Evolutionary conservation across 2,113 vertebrate genomes (phyloP).

Genomic region (Pao palembangensis): DNA sequence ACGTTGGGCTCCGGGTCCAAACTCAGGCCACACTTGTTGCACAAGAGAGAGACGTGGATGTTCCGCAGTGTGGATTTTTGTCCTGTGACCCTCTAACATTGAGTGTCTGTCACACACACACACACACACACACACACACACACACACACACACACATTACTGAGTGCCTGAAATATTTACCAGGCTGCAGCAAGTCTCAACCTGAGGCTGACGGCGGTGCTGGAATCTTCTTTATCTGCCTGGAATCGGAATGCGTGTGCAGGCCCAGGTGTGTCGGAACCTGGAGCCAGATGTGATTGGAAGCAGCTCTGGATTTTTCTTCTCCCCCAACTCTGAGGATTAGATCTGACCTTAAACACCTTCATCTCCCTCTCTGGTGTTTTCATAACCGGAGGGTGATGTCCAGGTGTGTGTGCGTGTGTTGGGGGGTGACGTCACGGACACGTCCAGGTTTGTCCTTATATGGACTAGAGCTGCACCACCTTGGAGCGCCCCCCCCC

Average conservation of each 20-base stretch:
- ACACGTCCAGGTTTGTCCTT: slow-evolving; percentile 59
- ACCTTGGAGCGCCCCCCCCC: slow-evolving; percentile 30
- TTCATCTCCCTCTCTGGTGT: not conserved
- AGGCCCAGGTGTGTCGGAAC: slow-evolving; percentile 40
- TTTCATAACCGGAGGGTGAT: slow-evolving; percentile 26
- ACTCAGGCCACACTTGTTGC: no score
- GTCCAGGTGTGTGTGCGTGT: slow-evolving; percentile 50
- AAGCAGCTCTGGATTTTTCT: slow-evolving; percentile 5
- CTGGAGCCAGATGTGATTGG: slow-evolving; percentile 5
- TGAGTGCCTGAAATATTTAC: slow-evolving; percentile 45
- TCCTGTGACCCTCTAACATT: slow-evolving; percentile 1
- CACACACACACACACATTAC: slow-evolving; percentile 8
- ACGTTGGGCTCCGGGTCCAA: no score
- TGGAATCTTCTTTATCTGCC: slow-evolving; percentile 37
- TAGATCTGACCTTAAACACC: no score
- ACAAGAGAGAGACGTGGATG: not conserved
- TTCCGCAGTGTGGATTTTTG: not conserved
- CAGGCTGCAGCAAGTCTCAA: slow-evolving; percentile 56
- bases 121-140: no score
- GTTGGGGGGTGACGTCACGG: not conserved
- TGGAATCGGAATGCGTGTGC: slow-evolving; percentile 35
- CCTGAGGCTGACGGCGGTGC: slow-evolving; percentile 39
- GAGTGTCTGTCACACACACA: no score
- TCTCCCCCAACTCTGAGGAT: no score
- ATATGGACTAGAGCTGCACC: slow-evolving; percentile 56